phyloP scores from a whole-genome alignment of 2,797 vertebrate species.

The Danio aesculapii region DNA sequence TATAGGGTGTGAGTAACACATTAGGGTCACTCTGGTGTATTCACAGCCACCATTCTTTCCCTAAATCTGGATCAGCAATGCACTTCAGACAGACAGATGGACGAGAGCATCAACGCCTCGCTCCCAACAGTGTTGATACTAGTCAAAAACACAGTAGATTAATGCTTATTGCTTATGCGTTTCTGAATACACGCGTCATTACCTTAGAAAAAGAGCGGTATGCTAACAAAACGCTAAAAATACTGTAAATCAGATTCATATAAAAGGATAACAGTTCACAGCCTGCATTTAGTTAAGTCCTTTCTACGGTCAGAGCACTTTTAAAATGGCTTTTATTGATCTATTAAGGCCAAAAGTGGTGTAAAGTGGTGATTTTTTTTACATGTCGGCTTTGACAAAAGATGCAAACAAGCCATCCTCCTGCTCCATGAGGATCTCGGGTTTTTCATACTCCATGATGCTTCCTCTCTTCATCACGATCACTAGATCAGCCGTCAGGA shows the following conservation, averaged over 20 bases:
- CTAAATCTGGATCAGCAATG: conserved; percentile 71
- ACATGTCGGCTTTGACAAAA: conserved; percentile 96
- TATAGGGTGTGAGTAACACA: conserved; percentile 39
- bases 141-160: conserved; percentile 47
- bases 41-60: conserved; percentile 32
- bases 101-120: conserved; percentile 63
- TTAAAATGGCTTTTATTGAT: conserved; percentile 8
- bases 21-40: conserved; percentile 39
- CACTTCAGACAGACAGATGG: conserved; percentile 79
- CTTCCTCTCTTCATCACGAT: conserved; percentile 98
- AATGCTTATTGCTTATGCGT: conserved; percentile 60
- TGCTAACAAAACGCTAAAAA: conserved; percentile 56
- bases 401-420: conserved; percentile 94
- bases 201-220: conserved; percentile 46
- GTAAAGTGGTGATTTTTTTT: conserved; percentile 68
- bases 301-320: not conserved
- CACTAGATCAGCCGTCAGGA: conserved; percentile 93
- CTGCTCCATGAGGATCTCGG: conserved; percentile 88
- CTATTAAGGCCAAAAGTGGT: conserved; percentile 39
- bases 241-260: conserved; percentile 53
- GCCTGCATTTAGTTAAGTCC: conserved; percentile 30
- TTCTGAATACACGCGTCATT: conserved; percentile 10
- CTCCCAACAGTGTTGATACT: conserved; percentile 76
- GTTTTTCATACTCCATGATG: conserved; percentile 93
- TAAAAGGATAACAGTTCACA: conserved; percentile 51